A percentile compares a stretch with the other conserved stretches of the same genome.
Evolutionary conservation across 2,888 invertebrate species (phyloP).

Genomic region (Molanna angustata): DNA sequence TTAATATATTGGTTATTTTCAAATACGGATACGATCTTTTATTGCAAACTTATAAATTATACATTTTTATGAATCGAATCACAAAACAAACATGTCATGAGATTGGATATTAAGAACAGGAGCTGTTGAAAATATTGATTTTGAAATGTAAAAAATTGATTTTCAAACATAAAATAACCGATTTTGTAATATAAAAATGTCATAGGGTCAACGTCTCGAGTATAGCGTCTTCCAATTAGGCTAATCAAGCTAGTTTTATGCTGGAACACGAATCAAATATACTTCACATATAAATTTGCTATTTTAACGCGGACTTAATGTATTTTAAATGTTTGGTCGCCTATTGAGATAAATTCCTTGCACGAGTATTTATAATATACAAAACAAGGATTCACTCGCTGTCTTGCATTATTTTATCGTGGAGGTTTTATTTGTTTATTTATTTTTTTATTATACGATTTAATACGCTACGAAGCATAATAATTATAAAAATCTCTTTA

Average conservation of each 20-base stretch:
- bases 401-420: background rate
- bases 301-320: conserved; percentile 12
- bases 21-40: too few species aligned
- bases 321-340: conserved; percentile 10
- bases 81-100: background rate
- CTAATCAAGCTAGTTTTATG: conserved; percentile 11
- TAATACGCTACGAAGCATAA: background rate
- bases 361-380: too few species aligned
- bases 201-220: conserved; percentile 4
- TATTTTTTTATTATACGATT: background rate
- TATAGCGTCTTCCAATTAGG: conserved; percentile 10
- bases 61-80: too few species aligned
- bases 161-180: background rate
- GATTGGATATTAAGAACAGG: background rate
- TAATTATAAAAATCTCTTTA: too few species aligned
- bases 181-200: background rate
- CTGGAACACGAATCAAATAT: conserved; percentile 4
- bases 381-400: background rate
- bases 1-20: too few species aligned
- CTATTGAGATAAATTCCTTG: conserved; percentile 1
- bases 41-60: too few species aligned
- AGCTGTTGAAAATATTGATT: too few species aligned
- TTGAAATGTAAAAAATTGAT: too few species aligned
- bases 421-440: background rate
- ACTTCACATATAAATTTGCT: conserved; percentile 6